Evolutionary conservation across 1,140 invertebrate genomes (phyloP).

Genomic region (Lordiphosa stackelbergi): DNA sequence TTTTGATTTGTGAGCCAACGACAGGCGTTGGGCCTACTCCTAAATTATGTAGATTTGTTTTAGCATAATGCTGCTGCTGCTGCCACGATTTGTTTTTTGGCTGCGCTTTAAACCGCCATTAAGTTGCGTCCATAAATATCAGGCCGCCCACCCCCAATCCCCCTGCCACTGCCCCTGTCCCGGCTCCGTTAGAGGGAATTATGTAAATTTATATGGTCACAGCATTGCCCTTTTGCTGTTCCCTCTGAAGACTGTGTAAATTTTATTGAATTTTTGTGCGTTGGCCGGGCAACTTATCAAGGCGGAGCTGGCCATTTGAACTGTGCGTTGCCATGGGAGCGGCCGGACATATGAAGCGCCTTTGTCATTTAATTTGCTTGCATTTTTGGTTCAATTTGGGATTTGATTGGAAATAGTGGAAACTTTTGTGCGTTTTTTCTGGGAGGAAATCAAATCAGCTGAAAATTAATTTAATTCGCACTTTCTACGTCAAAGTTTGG

Average conservation of each 20-base stretch:
- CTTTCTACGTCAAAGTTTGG: slow-evolving; percentile 54
- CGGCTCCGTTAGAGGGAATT: slow-evolving; percentile 36
- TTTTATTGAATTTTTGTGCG: slow-evolving; percentile 52
- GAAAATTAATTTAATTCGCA: slow-evolving; percentile 75
- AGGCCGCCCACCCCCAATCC: slow-evolving; percentile 25
- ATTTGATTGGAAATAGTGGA: slow-evolving; percentile 25
- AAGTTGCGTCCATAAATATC: slow-evolving; percentile 69
- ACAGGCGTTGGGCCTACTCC: slow-evolving; percentile 53
- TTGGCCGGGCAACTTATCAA: slow-evolving; percentile 24
- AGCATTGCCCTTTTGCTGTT: slow-evolving; percentile 45
- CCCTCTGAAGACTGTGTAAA: slow-evolving; percentile 9
- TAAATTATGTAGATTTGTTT: slow-evolving; percentile 75
- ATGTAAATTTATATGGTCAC: slow-evolving; percentile 66
- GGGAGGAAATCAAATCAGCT: slow-evolving; percentile 63
- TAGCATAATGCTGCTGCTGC: slow-evolving; percentile 57
- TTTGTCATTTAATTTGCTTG: slow-evolving; percentile 34
- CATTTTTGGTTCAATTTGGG: slow-evolving; percentile 14
- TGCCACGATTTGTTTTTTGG: slow-evolving; percentile 39
- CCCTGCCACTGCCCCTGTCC: slow-evolving; percentile 6
- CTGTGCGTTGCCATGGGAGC: slow-evolving; percentile 24
- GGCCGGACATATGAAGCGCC: slow-evolving; percentile 20
- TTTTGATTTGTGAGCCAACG: slow-evolving; percentile 68
- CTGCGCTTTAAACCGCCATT: slow-evolving; percentile 72
- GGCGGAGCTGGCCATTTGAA: not conserved
- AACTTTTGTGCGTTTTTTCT: slow-evolving; percentile 33